Evolutionary conservation across 1,140 invertebrate genomes (phyloP).

Genomic region (Caenorhabditis remanei): DNA sequence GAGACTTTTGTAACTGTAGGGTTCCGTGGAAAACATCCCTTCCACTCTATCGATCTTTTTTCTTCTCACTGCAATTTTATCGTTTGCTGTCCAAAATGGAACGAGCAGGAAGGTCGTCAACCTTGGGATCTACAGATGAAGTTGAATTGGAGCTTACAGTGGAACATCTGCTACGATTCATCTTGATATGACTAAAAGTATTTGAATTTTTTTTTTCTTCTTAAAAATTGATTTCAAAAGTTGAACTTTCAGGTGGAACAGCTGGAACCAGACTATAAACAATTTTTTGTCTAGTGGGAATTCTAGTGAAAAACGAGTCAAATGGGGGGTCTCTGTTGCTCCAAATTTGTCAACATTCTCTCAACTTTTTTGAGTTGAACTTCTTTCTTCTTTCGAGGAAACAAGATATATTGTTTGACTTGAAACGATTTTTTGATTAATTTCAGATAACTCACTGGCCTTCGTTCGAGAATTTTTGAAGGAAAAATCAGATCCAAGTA

Average conservation of each 20-base stretch:
- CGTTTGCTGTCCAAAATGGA: neutral
- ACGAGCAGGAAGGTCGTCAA: constrained; percentile 12
- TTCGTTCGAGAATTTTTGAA: neutral
- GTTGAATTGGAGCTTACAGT: constrained; percentile 21
- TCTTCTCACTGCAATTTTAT: neutral
- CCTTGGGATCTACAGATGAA: constrained; percentile 30
- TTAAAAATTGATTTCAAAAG: neutral
- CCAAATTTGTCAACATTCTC: constrained; percentile 6
- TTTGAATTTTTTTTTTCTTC: neutral
- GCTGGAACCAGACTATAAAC: constrained; percentile 39
- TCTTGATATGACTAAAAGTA: constrained; percentile 46
- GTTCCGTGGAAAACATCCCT: neutral
- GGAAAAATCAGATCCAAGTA: neutral
- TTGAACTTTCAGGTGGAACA: constrained; percentile 8
- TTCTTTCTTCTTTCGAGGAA: neutral
- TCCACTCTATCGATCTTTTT: neutral
- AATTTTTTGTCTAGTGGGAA: constrained; percentile 1
- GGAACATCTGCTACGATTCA: constrained; percentile 40
- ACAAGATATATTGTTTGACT: neutral
- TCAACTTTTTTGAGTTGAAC: neutral
- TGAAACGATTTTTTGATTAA: neutral
- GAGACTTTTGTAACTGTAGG: too few relatives aligned
- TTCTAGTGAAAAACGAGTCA: constrained; percentile 19
- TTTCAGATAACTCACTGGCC: neutral
- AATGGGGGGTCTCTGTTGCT: neutral